Base-by-base conservation (phyloP, 30 jellyfish, hydroid and myxozoan genomes). In the Rhopilema esculentum region DNA sequence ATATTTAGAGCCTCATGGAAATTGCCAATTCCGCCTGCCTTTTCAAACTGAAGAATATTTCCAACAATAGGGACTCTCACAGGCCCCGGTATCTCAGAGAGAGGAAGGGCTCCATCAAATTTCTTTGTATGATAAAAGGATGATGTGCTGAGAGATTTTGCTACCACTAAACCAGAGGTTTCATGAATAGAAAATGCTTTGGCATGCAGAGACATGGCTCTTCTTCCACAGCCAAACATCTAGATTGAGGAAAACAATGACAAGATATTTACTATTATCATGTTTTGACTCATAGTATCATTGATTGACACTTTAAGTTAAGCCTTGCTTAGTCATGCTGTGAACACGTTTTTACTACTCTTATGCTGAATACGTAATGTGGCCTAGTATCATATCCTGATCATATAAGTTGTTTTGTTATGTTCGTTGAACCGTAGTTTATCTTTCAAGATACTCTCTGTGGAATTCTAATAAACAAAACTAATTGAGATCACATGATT, bases 11-110 rank as follows among this genome's bases (percentile, higher is more conserved):
- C 84, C 20, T 57, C 57, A 75, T 65, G 40, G 82, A 86, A 86
- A 7, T 86, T 23, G 15, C 77, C 78, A 19, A 49, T 2, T 2
- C 94, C 94, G 17, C 94, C 94, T 16, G 88, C 94, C 22, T 51
- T 75, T 27, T 63, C 26, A 27, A 86, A 0, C 66, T 75, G 89
- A 32, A 17, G 66, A 20, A 75, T 68, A 66, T 75, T 75, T 26
- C 94, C 94, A 73, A 86, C 32, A 7, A 86, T 24, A 16, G 94
- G 94, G 26, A 75, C 84, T 52, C 65, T 74, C 69, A 16, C 17
- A 8, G 94, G 94, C 0, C 94, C 94, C 4, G 94, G 94, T 48
- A 86, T 75, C 53, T 63, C 94, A 6, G 94, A 73, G 0, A 86
- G 22, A 28, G 87, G 87, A n/a, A 76, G 63, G 53, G 87, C 87